Conservation (phyloP, 2,888 invertebrate species). For the Plebejus argus region DNA sequence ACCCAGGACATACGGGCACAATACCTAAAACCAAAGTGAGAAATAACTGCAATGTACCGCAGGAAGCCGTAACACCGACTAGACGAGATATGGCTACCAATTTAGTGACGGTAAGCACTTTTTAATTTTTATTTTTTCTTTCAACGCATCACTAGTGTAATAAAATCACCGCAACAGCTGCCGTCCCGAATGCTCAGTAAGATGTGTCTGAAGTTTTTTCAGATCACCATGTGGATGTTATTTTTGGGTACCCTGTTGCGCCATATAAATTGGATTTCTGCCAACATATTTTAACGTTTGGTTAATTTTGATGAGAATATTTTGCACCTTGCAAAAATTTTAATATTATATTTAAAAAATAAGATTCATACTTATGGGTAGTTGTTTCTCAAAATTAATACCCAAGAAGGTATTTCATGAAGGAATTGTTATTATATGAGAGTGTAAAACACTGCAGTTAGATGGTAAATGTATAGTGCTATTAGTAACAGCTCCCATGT, state of each 20-base stretch:
- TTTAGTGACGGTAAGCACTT: slow-evolving; percentile 65
- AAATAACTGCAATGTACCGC: slow-evolving; percentile 81
- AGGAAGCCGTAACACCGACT: slow-evolving; percentile 82
- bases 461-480: slow-evolving; percentile 34
- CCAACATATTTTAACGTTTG: slow-evolving; percentile 56
- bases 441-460: slow-evolving; percentile 1
- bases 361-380: slow-evolving; percentile 69
- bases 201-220: slow-evolving; percentile 58
- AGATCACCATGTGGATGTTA: slow-evolving; percentile 56
- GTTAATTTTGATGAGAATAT: slow-evolving; percentile 39
- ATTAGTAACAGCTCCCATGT: slow-evolving; percentile 45
- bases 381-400: slow-evolving; percentile 75
- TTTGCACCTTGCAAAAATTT: slow-evolving; percentile 12
- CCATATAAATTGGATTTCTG: slow-evolving; percentile 63
- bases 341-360: neutral
- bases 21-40: slow-evolving; percentile 84
- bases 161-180: neutral
- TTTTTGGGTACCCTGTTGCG: slow-evolving; percentile 65
- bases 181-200: slow-evolving; percentile 33
- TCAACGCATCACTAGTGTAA: neutral
- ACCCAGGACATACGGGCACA: slow-evolving; percentile 82
- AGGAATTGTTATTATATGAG: slow-evolving; percentile 23
- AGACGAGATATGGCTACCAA: slow-evolving; percentile 80
- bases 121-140: neutral
- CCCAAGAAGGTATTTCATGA: slow-evolving; percentile 61